Conservation (phyloP, 2,797 vertebrate species). For the Chelon auratus region DNA sequence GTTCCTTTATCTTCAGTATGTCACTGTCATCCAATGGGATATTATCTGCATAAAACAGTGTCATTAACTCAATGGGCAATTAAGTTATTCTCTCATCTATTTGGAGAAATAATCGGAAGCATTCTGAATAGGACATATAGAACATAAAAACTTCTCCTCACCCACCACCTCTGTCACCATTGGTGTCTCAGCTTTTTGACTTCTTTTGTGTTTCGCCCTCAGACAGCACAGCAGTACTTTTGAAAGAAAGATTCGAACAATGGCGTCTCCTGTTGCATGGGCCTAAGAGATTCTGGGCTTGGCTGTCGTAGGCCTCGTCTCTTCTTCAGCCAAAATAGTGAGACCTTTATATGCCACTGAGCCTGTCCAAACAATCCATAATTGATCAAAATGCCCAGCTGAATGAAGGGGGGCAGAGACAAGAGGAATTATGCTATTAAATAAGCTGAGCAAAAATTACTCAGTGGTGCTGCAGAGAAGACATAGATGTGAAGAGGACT, state of each 20-base stretch:
- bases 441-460: conserved; percentile 11
- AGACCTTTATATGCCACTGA: conserved; percentile 28
- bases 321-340: conserved; percentile 40
- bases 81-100: conserved; percentile 93
- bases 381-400: conserved; percentile 37
- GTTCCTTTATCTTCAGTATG: conserved; percentile 82
- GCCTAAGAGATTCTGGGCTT: neutral
- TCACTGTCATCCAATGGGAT: conserved; percentile 90
- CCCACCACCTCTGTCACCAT: conserved; percentile 35
- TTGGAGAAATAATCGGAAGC: conserved; percentile 80
- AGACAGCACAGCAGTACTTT: conserved; percentile 27
- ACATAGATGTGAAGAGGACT: neutral
- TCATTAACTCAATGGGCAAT: conserved; percentile 94
- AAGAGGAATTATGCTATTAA: conserved; percentile 14
- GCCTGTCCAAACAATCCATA: conserved; percentile 9
- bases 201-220: conserved; percentile 29
- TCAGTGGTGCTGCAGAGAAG: neutral
- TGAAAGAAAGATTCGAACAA: conserved; percentile 27
- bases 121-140: conserved; percentile 38
- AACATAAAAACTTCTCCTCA: conserved; percentile 38
- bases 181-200: conserved; percentile 41
- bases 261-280: conserved; percentile 5
- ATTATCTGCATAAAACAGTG: conserved; percentile 94
- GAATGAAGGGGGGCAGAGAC: neutral
- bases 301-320: conserved; percentile 3